Conservation (phyloP, 2,797 vertebrate species). For the Calcarius lapponicus region DNA sequence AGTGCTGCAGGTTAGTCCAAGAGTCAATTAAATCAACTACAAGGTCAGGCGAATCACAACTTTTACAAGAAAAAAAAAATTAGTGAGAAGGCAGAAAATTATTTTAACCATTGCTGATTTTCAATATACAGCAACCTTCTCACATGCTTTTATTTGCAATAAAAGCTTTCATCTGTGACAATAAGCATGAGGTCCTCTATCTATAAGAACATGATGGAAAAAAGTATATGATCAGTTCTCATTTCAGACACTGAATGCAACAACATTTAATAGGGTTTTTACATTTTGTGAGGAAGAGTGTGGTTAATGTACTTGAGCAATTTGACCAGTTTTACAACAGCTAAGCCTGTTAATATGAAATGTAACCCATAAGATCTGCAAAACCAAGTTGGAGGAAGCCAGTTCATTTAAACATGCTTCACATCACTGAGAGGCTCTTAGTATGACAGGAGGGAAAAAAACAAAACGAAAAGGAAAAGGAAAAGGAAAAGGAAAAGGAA, state of each 20-base stretch:
- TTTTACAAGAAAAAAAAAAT: not conserved
- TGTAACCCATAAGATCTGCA: not conserved
- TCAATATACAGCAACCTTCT: not conserved
- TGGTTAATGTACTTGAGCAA: not conserved
- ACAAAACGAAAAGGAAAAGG: not conserved
- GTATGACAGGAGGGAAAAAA: not conserved
- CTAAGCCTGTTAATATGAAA: not conserved
- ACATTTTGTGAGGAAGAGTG: not conserved
- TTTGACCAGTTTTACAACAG: not conserved
- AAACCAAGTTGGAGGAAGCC: not conserved
- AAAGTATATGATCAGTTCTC: not conserved
- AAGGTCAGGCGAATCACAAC: not conserved
- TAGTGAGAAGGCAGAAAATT: not conserved
- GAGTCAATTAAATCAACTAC: constrained; percentile 18
- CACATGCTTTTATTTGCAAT: not conserved
- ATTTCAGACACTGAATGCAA: not conserved
- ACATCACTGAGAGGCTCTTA: not conserved
- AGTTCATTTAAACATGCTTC: not conserved
- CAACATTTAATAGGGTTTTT: not conserved
- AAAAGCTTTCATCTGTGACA: not conserved
- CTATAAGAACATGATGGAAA: not conserved
- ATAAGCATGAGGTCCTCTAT: not conserved
- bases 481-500: not conserved
- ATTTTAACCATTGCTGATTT: not conserved
- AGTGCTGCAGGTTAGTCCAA: not conserved